These are phyloP conservation scores for Marasmarcha lunaedactyla DNA, from an alignment of 2,888 invertebrate genomes.

Conservation along the genomic window DNA sequence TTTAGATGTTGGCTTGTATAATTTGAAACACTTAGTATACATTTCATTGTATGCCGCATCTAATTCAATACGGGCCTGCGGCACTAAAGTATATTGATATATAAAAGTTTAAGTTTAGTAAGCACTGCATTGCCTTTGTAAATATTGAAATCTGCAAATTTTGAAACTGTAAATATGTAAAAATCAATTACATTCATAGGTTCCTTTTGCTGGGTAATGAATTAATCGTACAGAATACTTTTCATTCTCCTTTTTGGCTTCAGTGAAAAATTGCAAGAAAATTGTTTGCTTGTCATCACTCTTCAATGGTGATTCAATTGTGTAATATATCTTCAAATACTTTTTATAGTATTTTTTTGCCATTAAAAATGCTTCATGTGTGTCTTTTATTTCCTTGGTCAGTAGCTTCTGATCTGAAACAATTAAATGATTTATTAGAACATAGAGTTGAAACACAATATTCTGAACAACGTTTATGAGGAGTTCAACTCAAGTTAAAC, in stretches of 20 bases:
- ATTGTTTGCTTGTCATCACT: constrained; percentile 32
- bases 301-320: constrained; percentile 32
- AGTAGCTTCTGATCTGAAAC: constrained; percentile 48
- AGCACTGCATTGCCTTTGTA: no score
- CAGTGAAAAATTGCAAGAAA: constrained; percentile 54
- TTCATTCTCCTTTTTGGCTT: constrained; percentile 46
- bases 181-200: constrained; percentile 37
- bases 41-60: no score
- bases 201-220: constrained; percentile 30
- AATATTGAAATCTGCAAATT: no score
- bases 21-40: no score
- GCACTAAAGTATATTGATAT: no score
- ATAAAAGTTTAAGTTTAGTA: no score
- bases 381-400: constrained; percentile 52
- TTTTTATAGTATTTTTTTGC: constrained; percentile 58
- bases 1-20: no score
- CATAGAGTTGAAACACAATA: no score
- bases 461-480: no score
- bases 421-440: constrained; percentile 7
- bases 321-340: constrained; percentile 48
- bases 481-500: no score
- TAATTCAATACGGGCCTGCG: no score
- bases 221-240: constrained; percentile 38
- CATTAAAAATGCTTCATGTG: constrained; percentile 58
- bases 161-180: no score